Evolutionary conservation across 2,888 invertebrate genomes (phyloP).

Genomic region (Mimumesa dahlbomi): DNA sequence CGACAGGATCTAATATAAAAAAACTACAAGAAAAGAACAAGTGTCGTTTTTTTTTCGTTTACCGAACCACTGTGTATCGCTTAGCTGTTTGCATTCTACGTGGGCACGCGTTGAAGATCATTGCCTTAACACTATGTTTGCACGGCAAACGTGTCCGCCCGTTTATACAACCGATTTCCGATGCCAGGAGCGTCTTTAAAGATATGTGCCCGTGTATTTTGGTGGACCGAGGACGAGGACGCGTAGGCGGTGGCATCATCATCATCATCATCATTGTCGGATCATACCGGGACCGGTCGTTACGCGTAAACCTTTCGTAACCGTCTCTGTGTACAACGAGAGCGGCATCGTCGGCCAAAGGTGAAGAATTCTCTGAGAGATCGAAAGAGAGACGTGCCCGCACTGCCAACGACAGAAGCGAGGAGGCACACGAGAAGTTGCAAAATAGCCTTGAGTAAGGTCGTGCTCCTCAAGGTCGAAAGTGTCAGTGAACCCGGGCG

Average conservation of each 20-base stretch:
- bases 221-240: constrained; percentile 17
- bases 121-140: constrained; percentile 28
- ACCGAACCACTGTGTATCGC: too few species aligned
- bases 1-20: too few species aligned
- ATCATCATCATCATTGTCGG: background rate
- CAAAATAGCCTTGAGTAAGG: constrained; percentile 65
- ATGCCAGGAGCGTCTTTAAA: constrained; percentile 20
- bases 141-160: constrained; percentile 10
- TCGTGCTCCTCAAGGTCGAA: constrained; percentile 58
- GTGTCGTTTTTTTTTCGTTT: too few species aligned
- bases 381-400: constrained; percentile 52
- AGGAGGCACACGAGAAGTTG: constrained; percentile 35
- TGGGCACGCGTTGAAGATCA: constrained; percentile 27
- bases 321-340: constrained; percentile 23
- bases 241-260: background rate
- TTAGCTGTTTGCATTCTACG: constrained; percentile 23
- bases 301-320: constrained; percentile 23
- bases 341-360: constrained; percentile 39
- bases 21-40: too few species aligned
- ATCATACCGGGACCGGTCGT: too few species aligned
- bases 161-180: constrained; percentile 17
- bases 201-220: constrained; percentile 25
- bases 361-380: constrained; percentile 56
- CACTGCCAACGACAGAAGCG: constrained; percentile 47
- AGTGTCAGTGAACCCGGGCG: constrained; percentile 51